Evolutionary conservation across 2,888 invertebrate species (phyloP).

Genomic region (Himalopsyche japonica): DNA sequence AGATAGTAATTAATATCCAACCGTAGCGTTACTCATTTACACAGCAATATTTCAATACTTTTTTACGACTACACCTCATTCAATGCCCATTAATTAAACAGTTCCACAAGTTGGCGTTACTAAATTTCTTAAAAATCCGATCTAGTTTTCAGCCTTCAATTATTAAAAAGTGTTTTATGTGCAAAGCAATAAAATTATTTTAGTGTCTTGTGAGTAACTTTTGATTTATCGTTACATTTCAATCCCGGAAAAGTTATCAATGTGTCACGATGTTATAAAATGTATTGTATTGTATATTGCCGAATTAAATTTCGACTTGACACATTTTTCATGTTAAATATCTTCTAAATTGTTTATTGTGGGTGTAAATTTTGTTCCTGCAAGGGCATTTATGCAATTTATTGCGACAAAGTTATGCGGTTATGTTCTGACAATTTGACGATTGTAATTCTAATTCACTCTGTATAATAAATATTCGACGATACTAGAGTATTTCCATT

Average conservation of each 20-base stretch:
- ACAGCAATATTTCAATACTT: not conserved
- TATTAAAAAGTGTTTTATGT: not conserved
- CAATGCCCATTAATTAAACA: not conserved
- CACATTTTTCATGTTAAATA: too few species aligned
- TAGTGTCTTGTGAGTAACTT: not conserved
- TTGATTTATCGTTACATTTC: not conserved
- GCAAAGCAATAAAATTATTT: not conserved
- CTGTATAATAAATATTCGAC: too few species aligned
- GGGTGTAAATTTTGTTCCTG: too few species aligned
- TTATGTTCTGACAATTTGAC: too few species aligned
- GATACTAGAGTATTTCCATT: too few species aligned
- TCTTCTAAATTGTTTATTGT: too few species aligned
- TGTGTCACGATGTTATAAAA: not conserved
- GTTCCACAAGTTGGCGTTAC: not conserved
- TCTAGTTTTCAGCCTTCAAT: not conserved
- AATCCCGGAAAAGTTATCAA: not conserved
- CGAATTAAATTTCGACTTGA: too few species aligned
- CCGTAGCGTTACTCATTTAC: not conserved
- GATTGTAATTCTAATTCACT: too few species aligned
- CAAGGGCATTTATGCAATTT: too few species aligned
- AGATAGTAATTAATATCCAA: not conserved
- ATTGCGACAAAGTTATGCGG: too few species aligned
- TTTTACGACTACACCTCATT: not conserved
- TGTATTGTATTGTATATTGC: not conserved
- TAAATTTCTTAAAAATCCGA: not conserved